Conservation (phyloP, 2,797 vertebrate genomes). For the Gallinago stenura region DNA sequence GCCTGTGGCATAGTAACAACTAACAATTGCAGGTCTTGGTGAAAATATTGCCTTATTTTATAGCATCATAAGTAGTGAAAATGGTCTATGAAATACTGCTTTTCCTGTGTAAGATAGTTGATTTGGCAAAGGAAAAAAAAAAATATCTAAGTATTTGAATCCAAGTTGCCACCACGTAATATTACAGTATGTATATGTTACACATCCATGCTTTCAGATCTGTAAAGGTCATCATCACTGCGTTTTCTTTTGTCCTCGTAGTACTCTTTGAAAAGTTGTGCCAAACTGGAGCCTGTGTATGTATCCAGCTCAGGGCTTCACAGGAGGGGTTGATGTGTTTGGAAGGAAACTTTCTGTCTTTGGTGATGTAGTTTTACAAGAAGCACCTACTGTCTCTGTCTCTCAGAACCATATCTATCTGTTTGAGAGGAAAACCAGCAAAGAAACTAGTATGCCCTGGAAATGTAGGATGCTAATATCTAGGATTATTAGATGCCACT, state of each 20-base stretch:
- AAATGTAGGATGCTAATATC: not conserved
- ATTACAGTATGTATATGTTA: not conserved
- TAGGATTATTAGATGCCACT: not conserved
- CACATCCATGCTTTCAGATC: not conserved
- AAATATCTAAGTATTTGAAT: not conserved
- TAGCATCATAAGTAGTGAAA: not conserved
- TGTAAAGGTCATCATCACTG: not conserved
- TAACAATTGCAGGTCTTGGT: not conserved
- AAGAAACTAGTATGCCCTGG: not conserved
- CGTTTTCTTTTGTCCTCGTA: not conserved
- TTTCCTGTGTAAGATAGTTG: not conserved
- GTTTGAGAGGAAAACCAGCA: not conserved
- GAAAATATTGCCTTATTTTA: not conserved
- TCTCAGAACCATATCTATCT: not conserved
- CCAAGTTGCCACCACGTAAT: not conserved
- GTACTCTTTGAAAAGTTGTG: not conserved
- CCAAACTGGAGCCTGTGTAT: not conserved
- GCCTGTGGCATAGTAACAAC: not conserved
- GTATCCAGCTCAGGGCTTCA: not conserved
- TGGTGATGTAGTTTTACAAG: not conserved
- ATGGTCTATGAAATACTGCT: not conserved
- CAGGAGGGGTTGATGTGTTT: not conserved
- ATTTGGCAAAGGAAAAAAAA: too few species aligned
- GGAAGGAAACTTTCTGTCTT: not conserved
- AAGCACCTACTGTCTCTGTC: not conserved